Percentiles rank a stretch among this genome's conserved stretches.
Evolutionary conservation across 1,140 invertebrate genomes (phyloP).

Genomic region (Drosophila tani): DNA sequence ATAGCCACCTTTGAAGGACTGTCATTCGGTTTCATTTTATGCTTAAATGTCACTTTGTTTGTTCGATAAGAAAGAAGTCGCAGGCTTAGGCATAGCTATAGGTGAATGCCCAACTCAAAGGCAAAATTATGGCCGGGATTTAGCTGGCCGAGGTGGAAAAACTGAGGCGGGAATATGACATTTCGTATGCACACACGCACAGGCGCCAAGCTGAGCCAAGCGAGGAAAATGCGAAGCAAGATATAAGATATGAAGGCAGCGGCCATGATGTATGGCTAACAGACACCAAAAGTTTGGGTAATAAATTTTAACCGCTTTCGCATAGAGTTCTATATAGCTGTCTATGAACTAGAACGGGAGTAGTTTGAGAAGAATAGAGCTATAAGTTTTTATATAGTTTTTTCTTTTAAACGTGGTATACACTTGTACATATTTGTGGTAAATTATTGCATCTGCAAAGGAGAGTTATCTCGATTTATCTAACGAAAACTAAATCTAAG

Average conservation of each 20-base stretch:
- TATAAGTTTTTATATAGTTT: neutral
- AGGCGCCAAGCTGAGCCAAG: constrained; percentile 16
- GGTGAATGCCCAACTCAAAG: constrained; percentile 30
- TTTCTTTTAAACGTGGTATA: neutral
- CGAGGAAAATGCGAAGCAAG: constrained; percentile 38
- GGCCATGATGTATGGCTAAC: constrained; percentile 73
- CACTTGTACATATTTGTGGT: neutral
- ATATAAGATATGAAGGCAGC: constrained; percentile 61
- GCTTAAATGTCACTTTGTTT: constrained; percentile 74
- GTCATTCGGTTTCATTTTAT: constrained; percentile 62
- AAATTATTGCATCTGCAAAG: neutral
- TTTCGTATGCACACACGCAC: constrained; percentile 78
- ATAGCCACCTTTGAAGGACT: constrained; percentile 55
- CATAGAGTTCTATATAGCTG: constrained; percentile 31
- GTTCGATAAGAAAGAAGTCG: constrained; percentile 65
- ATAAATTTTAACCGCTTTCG: constrained; percentile 79
- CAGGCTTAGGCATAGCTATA: constrained; percentile 18
- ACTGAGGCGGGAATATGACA: constrained; percentile 48
- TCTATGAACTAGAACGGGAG: constrained; percentile 12
- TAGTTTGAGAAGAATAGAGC: constrained; percentile 10
- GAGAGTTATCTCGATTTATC: neutral
- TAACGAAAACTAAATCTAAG: neutral
- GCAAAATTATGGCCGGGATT: constrained; percentile 58
- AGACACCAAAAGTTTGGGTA: constrained; percentile 76
- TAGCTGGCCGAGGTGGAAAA: constrained; percentile 23